Percentiles rank a stretch among this genome's conserved stretches.
Conservation (phyloP, 2,797 vertebrate species). For the Halcyon badia region DNA sequence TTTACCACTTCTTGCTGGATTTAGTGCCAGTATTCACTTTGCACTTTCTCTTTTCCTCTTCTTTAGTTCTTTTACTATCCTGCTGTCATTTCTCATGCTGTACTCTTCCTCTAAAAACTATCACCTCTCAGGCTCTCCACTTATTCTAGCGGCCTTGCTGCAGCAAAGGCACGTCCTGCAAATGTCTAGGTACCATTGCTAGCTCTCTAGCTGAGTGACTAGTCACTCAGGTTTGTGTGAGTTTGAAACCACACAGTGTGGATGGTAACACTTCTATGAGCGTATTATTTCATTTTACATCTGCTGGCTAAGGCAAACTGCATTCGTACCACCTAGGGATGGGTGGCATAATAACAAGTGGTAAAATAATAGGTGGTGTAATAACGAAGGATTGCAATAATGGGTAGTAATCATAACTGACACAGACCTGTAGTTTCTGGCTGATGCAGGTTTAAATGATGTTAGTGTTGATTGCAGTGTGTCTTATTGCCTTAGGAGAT, state of each 20-base stretch:
- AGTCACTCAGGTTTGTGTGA: not conserved
- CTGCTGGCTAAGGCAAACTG: not conserved
- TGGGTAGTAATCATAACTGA: constrained; percentile 21
- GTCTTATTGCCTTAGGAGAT: constrained; percentile 43
- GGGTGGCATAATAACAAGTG: constrained; percentile 10
- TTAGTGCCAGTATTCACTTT: constrained; percentile 34
- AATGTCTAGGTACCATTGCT: not conserved
- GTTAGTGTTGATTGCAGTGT: constrained; percentile 52
- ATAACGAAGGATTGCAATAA: constrained; percentile 30
- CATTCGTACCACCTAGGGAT: not conserved
- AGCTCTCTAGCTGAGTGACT: not conserved
- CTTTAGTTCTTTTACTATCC: constrained; percentile 10
- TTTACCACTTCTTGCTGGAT: constrained; percentile 41
- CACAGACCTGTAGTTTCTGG: not conserved
- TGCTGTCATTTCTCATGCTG: not conserved
- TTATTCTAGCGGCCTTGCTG: not conserved
- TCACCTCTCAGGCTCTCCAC: not conserved
- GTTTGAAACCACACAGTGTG: not conserved
- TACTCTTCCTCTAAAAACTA: not conserved
- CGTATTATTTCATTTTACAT: not conserved
- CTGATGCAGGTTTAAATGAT: constrained; percentile 34
- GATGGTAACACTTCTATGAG: not conserved
- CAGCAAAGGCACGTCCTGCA: not conserved
- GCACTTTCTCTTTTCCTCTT: not conserved
- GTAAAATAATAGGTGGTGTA: constrained; percentile 35